Evolutionary conservation across 2,113 vertebrate species (phyloP), one percentile per base, ranked within the genome.

Genomic region (Sphaerodactylus townsendi): DNA sequence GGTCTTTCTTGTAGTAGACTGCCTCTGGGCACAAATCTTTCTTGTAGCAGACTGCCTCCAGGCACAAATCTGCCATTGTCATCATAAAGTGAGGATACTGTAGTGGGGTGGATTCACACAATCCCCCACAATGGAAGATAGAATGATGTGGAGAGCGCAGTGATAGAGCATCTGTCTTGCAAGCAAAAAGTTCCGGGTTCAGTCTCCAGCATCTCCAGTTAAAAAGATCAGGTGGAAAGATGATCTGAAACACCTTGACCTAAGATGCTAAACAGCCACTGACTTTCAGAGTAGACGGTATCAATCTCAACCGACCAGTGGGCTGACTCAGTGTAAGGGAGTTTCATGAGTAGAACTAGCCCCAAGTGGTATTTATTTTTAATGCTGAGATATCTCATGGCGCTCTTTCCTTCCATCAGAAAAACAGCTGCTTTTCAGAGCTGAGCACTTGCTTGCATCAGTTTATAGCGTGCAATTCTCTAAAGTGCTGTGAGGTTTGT

Each of bases 381-480:
- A 77, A 81, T 79, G 70, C 73, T 81, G n/a, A 79, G 76, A 79
- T 87, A 75, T 81, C 83, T 59, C 69, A 3, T 70, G 62, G 37
- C 28, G 33, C 74, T 78, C 79, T 77, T 88, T 77, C 81, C 0
- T 0, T 56, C 33, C 65, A 73, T 50, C 82, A 82, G 10, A 83
- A 87, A 89, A 86, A 88, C 87, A 87, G 87, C 62, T 28, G 77
- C 74, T 83, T 87, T 88, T 79, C 62, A 19, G 50, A 39, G 44
- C 17, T 48, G 68, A 82, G 7, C 48, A 68, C 74, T 88, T 86
- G 77, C 79, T 69, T 74, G 81, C 75, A 77, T 86, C 77, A 87
- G 84, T 78, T 90, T 87, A 84, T 82, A 79, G 71, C 84, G 48
- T 71, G 84, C 83, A 94, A 93, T 94, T 93, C 92, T 88, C 50